These are phyloP conservation scores for Todiramphus chloris DNA, from an alignment of 2,113 vertebrate genomes.

Conservation along the genomic window DNA sequence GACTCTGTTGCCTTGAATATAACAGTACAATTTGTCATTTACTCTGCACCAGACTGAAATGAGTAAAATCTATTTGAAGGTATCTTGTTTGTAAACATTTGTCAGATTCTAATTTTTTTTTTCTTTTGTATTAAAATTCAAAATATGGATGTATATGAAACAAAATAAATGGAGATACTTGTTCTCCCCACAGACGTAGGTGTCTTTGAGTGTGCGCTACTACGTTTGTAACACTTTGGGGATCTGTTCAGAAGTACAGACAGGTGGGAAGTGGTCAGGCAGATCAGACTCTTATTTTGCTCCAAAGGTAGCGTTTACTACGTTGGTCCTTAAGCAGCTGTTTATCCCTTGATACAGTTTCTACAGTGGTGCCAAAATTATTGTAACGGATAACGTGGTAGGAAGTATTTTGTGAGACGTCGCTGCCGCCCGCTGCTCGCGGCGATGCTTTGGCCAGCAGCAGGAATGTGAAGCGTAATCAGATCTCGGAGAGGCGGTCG, in stretches of 20 bases:
- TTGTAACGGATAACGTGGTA: neutral
- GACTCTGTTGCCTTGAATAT: conserved; percentile 79
- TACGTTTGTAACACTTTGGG: conserved; percentile 46
- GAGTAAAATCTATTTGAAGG: conserved; percentile 88
- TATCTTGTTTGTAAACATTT: conserved; percentile 98
- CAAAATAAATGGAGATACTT: conserved; percentile 85
- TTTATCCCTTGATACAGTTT: neutral
- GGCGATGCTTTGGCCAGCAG: neutral
- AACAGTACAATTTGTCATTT: conserved; percentile 79
- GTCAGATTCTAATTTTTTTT: conserved; percentile 85
- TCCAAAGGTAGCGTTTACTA: neutral
- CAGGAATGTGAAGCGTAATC: neutral
- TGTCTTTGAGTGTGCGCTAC: conserved; percentile 76
- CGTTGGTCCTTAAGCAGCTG: neutral
- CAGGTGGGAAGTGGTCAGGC: conserved; percentile 18
- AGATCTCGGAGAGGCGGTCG: neutral
- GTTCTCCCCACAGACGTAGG: conserved; percentile 78
- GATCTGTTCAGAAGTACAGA: neutral
- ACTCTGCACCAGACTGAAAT: conserved; percentile 83
- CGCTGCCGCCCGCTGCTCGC: neutral
- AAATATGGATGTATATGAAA: conserved; percentile 89
- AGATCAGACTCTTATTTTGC: neutral
- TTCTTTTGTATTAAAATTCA: conserved; percentile 89
- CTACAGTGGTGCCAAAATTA: neutral
- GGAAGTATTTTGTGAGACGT: neutral